Evolutionary conservation across 2,113 vertebrate genomes (phyloP).

Genomic region (Scomber scombrus): DNA sequence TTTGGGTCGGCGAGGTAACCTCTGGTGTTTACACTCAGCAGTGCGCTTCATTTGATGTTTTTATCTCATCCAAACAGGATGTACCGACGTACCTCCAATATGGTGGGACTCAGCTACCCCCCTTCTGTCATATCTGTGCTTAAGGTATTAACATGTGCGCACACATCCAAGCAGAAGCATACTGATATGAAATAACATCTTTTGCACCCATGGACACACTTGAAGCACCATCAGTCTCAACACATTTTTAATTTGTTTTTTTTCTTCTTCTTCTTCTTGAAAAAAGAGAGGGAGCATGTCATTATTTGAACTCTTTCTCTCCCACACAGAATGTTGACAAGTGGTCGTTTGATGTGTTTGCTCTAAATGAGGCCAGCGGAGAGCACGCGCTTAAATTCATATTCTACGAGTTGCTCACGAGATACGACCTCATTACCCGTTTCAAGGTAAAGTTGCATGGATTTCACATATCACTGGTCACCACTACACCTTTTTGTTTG

Average conservation of each 20-base stretch:
- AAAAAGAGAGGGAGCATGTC: not conserved
- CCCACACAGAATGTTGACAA: constrained; percentile 92
- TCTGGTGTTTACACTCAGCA: constrained; percentile 56
- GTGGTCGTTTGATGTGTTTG: constrained; percentile 98
- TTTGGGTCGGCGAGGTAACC: constrained; percentile 29
- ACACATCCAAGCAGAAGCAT: constrained; percentile 19
- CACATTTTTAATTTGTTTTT: not conserved
- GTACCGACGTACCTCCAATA: constrained; percentile 98
- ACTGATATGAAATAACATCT: constrained; percentile 19
- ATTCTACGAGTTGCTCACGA: constrained; percentile 98
- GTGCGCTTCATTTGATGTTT: constrained; percentile 70
- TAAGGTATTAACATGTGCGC: constrained; percentile 88
- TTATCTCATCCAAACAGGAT: constrained; percentile 90
- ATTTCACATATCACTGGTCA: not conserved
- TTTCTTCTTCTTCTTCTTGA: not conserved
- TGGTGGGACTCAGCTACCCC: constrained; percentile 98
- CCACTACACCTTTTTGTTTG: not conserved
- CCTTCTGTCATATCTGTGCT: constrained; percentile 93
- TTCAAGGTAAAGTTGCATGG: constrained; percentile 91
- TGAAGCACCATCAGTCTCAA: not conserved
- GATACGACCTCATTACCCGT: constrained; percentile 96
- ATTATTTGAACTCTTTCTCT: constrained; percentile 25
- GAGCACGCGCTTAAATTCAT: constrained; percentile 98
- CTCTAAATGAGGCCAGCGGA: constrained; percentile 94
- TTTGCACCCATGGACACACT: constrained; percentile 1